These are phyloP conservation scores for Panorpa germanica DNA, from an alignment of 2,888 invertebrate genomes.

Conservation along the genomic window DNA sequence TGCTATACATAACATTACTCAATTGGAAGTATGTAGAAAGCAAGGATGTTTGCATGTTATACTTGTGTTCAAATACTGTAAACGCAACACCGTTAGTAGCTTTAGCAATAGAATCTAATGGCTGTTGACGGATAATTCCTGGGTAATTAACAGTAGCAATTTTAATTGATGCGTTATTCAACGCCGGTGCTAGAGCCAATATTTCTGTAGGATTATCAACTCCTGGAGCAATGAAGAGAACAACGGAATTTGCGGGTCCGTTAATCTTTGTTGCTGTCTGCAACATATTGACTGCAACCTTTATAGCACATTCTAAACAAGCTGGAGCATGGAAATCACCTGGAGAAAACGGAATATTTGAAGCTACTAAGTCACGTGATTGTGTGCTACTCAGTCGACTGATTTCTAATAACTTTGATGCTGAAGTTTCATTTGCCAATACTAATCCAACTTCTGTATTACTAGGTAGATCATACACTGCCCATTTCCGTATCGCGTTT, in stretches of 20 bases:
- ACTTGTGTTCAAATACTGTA: constrained; percentile 29
- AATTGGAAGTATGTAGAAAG: constrained; percentile 32
- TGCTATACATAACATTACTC: constrained; percentile 26
- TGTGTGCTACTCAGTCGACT: constrained; percentile 20
- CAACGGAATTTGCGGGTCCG: constrained; percentile 31
- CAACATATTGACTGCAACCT: constrained; percentile 22
- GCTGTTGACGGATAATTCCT: constrained; percentile 21
- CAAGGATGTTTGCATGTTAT: constrained; percentile 28
- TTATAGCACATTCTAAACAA: constrained; percentile 21
- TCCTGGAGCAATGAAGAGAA: constrained; percentile 34
- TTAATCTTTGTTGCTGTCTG: constrained; percentile 21
- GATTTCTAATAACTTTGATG: constrained; percentile 20
- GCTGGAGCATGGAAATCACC: constrained; percentile 27
- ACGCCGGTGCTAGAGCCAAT: constrained; percentile 21
- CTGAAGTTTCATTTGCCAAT: constrained; percentile 23
- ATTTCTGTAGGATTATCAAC: constrained; percentile 25
- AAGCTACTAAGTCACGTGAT: constrained; percentile 24
- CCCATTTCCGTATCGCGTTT: constrained; percentile 35
- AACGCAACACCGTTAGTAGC: constrained; percentile 26
- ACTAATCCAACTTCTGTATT: constrained; percentile 32
- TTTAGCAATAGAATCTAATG: constrained; percentile 26
- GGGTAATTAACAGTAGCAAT: constrained; percentile 35
- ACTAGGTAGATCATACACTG: constrained; percentile 29
- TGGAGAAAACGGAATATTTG: constrained; percentile 29
- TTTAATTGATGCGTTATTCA: constrained; percentile 24